Percentiles rank a stretch among this genome's conserved stretches.
phyloP scores from a whole-genome alignment of 2,113 vertebrate genomes.

The Pterocles burchelli region DNA sequence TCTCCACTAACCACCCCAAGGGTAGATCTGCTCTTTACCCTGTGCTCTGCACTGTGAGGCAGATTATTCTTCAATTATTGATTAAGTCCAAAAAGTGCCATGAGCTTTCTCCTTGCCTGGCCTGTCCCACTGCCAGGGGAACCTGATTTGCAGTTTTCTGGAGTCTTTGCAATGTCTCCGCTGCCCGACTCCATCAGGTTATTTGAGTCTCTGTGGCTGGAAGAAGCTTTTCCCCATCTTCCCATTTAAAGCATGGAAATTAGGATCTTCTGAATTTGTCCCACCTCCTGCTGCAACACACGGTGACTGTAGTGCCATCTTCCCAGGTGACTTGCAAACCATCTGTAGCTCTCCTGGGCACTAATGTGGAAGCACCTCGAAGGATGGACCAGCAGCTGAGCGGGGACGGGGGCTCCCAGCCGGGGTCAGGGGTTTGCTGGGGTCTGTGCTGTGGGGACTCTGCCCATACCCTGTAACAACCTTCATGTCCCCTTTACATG shows the following conservation, averaged over 20 bases:
- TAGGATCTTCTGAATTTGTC: neutral
- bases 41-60: neutral
- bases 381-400: neutral
- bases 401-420: neutral
- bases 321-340: neutral
- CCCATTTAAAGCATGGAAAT: neutral
- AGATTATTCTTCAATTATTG: neutral
- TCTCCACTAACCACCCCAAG: neutral
- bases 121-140: neutral
- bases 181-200: neutral
- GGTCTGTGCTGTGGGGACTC: neutral
- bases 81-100: neutral
- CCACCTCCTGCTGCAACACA: neutral
- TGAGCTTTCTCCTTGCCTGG: neutral
- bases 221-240: neutral
- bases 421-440: neutral
- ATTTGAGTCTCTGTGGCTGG: neutral
- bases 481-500: rapidly evolving
- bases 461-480: rapidly evolving
- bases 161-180: neutral
- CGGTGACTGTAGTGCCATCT: neutral
- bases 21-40: neutral
- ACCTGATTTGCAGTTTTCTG: neutral
- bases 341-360: neutral
- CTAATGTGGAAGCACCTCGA: neutral